Evolutionary conservation across 2,888 invertebrate species (phyloP), one percentile per base, ranked within the genome.

Genomic region (Plebejus melissa): DNA sequence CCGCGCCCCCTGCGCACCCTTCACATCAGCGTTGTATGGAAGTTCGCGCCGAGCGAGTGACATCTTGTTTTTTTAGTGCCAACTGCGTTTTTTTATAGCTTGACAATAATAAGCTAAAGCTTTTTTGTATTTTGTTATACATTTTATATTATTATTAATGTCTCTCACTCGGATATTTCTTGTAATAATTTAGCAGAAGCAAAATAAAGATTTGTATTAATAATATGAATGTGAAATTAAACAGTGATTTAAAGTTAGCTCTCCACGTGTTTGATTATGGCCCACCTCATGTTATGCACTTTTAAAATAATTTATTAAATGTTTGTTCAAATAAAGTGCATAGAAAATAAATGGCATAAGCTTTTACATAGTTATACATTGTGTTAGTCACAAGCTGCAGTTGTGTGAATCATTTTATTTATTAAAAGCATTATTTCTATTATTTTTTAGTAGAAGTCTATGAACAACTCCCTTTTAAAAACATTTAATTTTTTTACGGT

Each of bases 1-100:
- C 1, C 97, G 94, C 41, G 95, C 95, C 2, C 95, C 95, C 87
- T 94, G 87, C 3, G 78, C 82, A 60, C 80, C 82, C 69, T 83
- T 82, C 89, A 90, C 77, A 76, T 77, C 82, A 79, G 81, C 81
- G 79, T 83, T 84, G 16, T 71, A 58, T 36, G 75, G 74, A 74
- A 78, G 79, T 75, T 3, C 32, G 77, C 84, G 87, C 82, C 83
- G 85, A 84, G 79, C 78, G 75, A 81, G 76, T 74, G 76, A 76
- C 11, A 69, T 4, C 2, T 28, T 60, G 32, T 69, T n/a, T 38
- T 70, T 22, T 46, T 6, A n/a, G 3, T 16, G 32, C 46, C 13
- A 2, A 38, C 28, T 11, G n/a, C 28, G 28, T 38, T 70, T 70
- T 28, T 60, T 28, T 60, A 28, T 28, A 0, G 60, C 28, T 22